Base-by-base conservation (phyloP, 1,140 invertebrate genomes). In the Drosophila arizonae region DNA sequence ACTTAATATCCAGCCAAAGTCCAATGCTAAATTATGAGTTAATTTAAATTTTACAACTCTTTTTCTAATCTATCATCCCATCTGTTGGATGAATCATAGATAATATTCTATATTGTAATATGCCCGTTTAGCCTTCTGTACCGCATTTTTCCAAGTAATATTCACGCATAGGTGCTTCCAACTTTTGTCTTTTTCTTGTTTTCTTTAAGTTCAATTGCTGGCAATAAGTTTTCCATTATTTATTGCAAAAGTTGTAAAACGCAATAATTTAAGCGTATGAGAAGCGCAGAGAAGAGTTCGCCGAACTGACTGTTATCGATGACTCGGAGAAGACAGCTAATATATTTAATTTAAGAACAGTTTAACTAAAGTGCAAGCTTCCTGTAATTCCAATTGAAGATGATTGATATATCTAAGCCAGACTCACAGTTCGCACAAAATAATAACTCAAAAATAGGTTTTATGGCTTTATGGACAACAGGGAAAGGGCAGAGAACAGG, bases 321-420 rank as follows among this genome's bases (percentile, higher is more conserved):
- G 50, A 48, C 52, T 51, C 39, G 13, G 33, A 65, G 11, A 39
- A 36, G 30, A 4, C 33, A 30, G 43, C 72, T 88, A 72, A 87
- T 84, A 69, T 74, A 84, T 88, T 84, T 64, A 75, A 77, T 69
- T 67, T 88, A 80, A 88, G 88, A 79, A 73, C 56, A 33, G 9
- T 33, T 30, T 30, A 30, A 30, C 4, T 30, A 6, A 30, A 30
- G 4, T 30, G 28, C 28, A 30, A 30, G 3, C 28, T 30, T 4
- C 28, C 28, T 6, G 28, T 6, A 30, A 30, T 30, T 30, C 28
- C 28, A 30, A 30, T 6, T 30, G 28, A 30, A 30, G 28, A 30
- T 30, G 28, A 30, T 46, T 36, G 2, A 10, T 36, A 36, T 36
- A 24, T 24, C 21, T 24, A 3, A 24, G 21, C 21, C 21, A 24